These are phyloP conservation scores for Fratercula arctica DNA, from an alignment of 2,797 vertebrate genomes.

Conservation along the genomic window DNA sequence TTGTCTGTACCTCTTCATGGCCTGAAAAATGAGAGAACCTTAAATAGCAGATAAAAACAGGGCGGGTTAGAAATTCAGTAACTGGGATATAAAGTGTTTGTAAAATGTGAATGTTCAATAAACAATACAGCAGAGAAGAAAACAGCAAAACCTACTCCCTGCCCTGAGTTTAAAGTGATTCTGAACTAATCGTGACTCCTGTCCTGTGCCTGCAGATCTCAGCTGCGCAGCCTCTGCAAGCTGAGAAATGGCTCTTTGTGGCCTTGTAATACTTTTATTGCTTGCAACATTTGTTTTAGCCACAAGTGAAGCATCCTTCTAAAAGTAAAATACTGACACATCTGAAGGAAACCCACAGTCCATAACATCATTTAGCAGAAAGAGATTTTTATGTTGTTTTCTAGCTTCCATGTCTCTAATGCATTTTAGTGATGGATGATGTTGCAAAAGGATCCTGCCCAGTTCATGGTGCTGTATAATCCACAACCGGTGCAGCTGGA, in stretches of 20 bases:
- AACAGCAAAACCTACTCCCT: neutral
- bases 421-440: neutral
- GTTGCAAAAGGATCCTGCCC: neutral
- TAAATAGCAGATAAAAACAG: neutral
- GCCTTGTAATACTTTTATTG: conserved; percentile 10
- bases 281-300: conserved; percentile 25
- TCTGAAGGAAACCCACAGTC: neutral
- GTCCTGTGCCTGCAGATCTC: neutral
- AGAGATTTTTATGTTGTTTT: conserved; percentile 36
- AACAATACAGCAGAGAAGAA: neutral
- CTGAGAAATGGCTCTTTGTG: conserved; percentile 4
- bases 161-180: neutral
- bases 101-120: neutral
- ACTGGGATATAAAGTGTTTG: neutral
- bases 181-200: neutral
- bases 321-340: conserved; percentile 29
- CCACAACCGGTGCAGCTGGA: neutral
- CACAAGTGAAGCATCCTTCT: neutral
- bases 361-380: conserved; percentile 14
- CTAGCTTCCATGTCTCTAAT: neutral
- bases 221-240: neutral
- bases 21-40: neutral
- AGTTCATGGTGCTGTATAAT: neutral
- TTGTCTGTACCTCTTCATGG: neutral
- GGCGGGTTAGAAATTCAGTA: neutral